Conservation (phyloP, 1,140 invertebrate species). For the Cecropterus lyciades region DNA sequence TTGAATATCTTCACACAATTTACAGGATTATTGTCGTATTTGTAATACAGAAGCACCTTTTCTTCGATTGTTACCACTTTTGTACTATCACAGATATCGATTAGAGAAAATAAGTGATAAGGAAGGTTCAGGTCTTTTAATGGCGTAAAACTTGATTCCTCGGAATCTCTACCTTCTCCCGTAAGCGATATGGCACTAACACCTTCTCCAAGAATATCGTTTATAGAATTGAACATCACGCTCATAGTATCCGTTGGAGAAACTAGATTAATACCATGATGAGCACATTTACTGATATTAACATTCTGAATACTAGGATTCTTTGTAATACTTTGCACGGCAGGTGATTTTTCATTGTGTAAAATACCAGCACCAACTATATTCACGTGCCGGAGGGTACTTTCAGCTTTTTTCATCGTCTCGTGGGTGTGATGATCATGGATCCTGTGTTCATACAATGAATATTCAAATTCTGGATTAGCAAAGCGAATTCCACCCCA, state of each 20-base stretch:
- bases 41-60: slow-evolving; percentile 97
- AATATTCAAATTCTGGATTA: slow-evolving; percentile 94
- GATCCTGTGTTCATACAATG: slow-evolving; percentile 91
- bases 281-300: slow-evolving; percentile 93
- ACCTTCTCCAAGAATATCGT: slow-evolving; percentile 94
- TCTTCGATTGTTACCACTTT: slow-evolving; percentile 97
- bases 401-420: slow-evolving; percentile 88
- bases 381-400: slow-evolving; percentile 92
- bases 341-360: slow-evolving; percentile 97
- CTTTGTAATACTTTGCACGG: slow-evolving; percentile 94
- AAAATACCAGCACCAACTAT: slow-evolving; percentile 98
- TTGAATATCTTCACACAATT: slow-evolving; percentile 99
- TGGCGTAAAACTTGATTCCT: slow-evolving; percentile 94
- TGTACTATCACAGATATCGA: slow-evolving; percentile 97
- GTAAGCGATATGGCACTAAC: slow-evolving; percentile 95
- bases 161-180: slow-evolving; percentile 95
- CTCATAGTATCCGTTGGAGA: slow-evolving; percentile 93
- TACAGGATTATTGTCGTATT: slow-evolving; percentile 97
- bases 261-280: slow-evolving; percentile 96
- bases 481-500: slow-evolving; percentile 99
- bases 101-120: slow-evolving; percentile 96
- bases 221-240: slow-evolving; percentile 89
- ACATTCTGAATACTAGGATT: slow-evolving; percentile 93
- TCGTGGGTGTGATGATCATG: slow-evolving; percentile 92
- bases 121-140: slow-evolving; percentile 94